Evolutionary conservation across 2,888 invertebrate genomes (phyloP).

Genomic region (Temnothorax ravouxi): DNA sequence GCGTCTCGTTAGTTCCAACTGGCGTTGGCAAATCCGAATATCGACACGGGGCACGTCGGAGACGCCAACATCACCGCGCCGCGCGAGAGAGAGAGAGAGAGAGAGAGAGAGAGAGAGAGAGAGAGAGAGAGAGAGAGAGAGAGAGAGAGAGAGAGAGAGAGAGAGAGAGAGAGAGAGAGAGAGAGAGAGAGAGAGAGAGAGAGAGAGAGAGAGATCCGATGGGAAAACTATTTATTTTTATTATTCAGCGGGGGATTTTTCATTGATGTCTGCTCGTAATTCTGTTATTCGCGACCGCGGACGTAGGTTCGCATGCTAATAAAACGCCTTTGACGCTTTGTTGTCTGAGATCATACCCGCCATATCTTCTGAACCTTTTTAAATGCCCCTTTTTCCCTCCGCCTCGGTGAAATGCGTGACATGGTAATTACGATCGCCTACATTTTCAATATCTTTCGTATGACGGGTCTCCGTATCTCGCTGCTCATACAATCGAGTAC

Average conservation of each 20-base stretch:
- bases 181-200: not conserved
- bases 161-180: not conserved
- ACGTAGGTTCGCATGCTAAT: conserved; percentile 22
- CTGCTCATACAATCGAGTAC: not conserved
- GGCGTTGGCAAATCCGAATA: conserved; percentile 34
- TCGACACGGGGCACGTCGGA: not conserved
- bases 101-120: no score
- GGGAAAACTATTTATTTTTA: conserved; percentile 25
- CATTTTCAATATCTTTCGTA: conserved; percentile 34
- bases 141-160: not conserved
- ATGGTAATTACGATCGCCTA: conserved; percentile 23
- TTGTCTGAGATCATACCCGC: conserved; percentile 9
- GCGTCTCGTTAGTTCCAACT: conserved; percentile 30
- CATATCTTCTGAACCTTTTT: conserved; percentile 20
- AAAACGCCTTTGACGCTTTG: conserved; percentile 32
- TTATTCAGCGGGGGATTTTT: conserved; percentile 2
- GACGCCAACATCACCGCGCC: not conserved
- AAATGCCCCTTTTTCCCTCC: not conserved
- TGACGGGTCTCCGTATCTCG: conserved; percentile 10
- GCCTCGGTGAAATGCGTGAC: conserved; percentile 14
- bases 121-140: not conserved
- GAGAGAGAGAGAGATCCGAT: not conserved
- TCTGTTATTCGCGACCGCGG: conserved; percentile 27
- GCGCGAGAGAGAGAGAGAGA: not conserved
- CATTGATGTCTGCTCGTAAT: conserved; percentile 33